Percentiles rank a stretch among this genome's conserved stretches.
These are phyloP conservation scores for Drosophila prosaltans DNA, from an alignment of 1,140 invertebrate species.

Conservation along the genomic window DNA sequence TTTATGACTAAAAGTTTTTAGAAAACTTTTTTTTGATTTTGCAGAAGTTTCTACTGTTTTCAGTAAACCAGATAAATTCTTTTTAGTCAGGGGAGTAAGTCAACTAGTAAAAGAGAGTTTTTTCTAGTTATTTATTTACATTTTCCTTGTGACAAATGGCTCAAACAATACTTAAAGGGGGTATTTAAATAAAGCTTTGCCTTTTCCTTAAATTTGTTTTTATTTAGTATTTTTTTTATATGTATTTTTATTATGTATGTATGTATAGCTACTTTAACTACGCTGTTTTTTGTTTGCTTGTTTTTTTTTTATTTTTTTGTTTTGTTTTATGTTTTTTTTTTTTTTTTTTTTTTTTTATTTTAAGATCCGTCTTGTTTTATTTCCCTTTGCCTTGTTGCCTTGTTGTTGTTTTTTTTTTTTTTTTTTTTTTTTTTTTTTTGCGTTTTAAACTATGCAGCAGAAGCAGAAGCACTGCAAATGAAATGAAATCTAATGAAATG, in stretches of 20 bases:
- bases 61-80: too few species aligned
- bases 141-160: too few species aligned
- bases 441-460: constrained; percentile 56
- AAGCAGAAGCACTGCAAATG: constrained; percentile 34
- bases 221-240: too few species aligned
- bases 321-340: neutral
- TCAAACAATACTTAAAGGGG: neutral
- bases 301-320: neutral
- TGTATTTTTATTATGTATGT: too few species aligned
- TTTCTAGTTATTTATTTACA: too few species aligned
- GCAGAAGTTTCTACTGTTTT: too few species aligned
- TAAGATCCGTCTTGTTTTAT: constrained; percentile 3
- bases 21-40: too few species aligned
- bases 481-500: constrained; percentile 28
- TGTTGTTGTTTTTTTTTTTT: neutral
- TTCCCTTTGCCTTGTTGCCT: constrained; percentile 20
- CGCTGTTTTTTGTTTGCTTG: neutral
- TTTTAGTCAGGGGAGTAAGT: too few species aligned
- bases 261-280: neutral
- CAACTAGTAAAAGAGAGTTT: too few species aligned
- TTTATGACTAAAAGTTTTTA: too few species aligned
- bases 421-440: neutral
- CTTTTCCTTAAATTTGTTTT: neutral
- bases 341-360: neutral
- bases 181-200: neutral